Evolutionary conservation across 2,888 invertebrate species (phyloP).

Genomic region (Andrena bicolor): DNA sequence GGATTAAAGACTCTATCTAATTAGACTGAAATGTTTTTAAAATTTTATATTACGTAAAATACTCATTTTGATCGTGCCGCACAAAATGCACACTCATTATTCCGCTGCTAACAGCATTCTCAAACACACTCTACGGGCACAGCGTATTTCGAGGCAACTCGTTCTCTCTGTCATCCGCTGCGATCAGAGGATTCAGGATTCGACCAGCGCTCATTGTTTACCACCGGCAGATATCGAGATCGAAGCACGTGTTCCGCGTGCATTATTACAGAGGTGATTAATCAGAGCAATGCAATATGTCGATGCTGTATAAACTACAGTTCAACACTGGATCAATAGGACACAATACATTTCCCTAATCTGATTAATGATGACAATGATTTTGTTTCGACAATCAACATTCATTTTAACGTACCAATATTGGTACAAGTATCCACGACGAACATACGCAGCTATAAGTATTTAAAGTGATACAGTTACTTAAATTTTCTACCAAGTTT

Average conservation of each 20-base stretch:
- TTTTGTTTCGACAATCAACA: slow-evolving; percentile 53
- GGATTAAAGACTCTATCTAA: too few species aligned
- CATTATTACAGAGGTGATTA: slow-evolving; percentile 68
- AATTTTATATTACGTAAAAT: too few species aligned
- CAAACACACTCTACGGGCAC: too few species aligned
- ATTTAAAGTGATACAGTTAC: slow-evolving; percentile 17
- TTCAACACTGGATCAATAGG: slow-evolving; percentile 60
- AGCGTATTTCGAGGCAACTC: too few species aligned
- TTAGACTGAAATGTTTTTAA: too few species aligned
- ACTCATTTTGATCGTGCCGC: too few species aligned
- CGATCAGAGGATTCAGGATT: slow-evolving; percentile 17
- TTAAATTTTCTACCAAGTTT: too few species aligned
- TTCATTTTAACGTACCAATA: slow-evolving; percentile 4
- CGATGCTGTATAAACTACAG: slow-evolving; percentile 63
- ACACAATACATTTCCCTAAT: slow-evolving; percentile 64
- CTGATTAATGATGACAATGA: slow-evolving; percentile 68
- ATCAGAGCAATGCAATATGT: slow-evolving; percentile 63
- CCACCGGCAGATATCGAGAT: slow-evolving; percentile 43
- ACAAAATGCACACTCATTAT: too few species aligned
- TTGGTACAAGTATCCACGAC: slow-evolving; percentile 26
- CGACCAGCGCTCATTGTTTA: slow-evolving; percentile 51
- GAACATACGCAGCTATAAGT: slow-evolving; percentile 33
- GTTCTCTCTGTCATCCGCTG: neutral
- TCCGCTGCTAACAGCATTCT: too few species aligned
- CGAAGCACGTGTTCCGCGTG: slow-evolving; percentile 50